A percentile compares a stretch with the other conserved stretches of the same genome.
These are phyloP conservation scores for Caenorhabditis japonica DNA, from an alignment of 2,888 invertebrate species.

Conservation along the genomic window DNA sequence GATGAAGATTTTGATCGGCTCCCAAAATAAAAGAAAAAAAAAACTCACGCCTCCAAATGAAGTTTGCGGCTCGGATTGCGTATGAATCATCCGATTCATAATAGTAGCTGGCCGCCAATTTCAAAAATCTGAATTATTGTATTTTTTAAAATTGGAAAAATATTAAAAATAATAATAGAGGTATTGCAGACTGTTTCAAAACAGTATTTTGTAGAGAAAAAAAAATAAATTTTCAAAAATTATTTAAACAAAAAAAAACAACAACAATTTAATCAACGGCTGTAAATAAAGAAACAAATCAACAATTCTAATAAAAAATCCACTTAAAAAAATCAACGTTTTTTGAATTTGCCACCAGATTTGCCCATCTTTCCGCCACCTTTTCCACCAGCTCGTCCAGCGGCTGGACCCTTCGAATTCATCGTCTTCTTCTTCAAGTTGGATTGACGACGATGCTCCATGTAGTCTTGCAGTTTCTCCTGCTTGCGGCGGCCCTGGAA, in stretches of 20 bases:
- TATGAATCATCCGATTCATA: slow-evolving; percentile 55
- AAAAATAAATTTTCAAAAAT: background rate
- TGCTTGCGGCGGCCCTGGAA: slow-evolving; percentile 61
- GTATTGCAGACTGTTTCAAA: too few relatives aligned
- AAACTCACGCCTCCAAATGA: slow-evolving; percentile 19
- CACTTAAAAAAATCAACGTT: slow-evolving; percentile 14
- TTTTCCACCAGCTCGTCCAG: slow-evolving; percentile 2
- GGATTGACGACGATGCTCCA: slow-evolving; percentile 62
- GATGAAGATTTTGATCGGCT: too few relatives aligned
- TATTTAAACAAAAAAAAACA: slow-evolving; percentile 6
- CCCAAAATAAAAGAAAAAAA: slow-evolving; percentile 6
- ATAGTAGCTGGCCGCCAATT: too few relatives aligned
- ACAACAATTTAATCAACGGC: background rate
- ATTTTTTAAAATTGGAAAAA: background rate
- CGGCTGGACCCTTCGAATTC: slow-evolving; percentile 9
- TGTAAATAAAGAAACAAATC: background rate
- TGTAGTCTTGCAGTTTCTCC: slow-evolving; percentile 68
- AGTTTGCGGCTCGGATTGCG: slow-evolving; percentile 45
- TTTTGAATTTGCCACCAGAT: slow-evolving; percentile 32
- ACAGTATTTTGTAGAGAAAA: too few relatives aligned
- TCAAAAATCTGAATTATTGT: slow-evolving; percentile 3
- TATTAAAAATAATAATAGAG: too few relatives aligned
- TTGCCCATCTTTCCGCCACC: background rate
- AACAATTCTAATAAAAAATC: background rate
- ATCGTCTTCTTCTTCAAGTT: slow-evolving; percentile 60